Base-by-base conservation (phyloP, 2,113 vertebrate species). In the Murina feae region DNA sequence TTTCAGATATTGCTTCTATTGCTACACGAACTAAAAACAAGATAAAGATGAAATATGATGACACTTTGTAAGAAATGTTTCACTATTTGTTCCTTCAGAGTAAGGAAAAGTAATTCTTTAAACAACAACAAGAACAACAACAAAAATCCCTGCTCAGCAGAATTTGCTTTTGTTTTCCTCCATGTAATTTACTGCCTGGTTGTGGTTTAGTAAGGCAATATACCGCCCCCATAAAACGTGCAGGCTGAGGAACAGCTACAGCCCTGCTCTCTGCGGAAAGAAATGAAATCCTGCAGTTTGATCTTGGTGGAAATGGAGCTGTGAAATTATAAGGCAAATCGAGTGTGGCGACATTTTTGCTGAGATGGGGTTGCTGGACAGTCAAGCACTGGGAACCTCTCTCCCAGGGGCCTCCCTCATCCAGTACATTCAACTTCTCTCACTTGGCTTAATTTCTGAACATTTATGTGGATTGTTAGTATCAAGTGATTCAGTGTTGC, bases 91-190 rank as follows among this genome's bases (percentile, higher is more conserved):
- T 95, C 69, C 58, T 81, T 96, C 63, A 44, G 58, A 84, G 58
- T 65, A 82, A 95, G 58, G 25, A 13, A 35, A 21, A 86, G 28
- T 66, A 1, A 2, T 89, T 90, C 55, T 39, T 53, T 93, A 79
- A 14, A 60, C n/a, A 65, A 44, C 55, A 89, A 78, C 7, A 82
- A 71, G 9, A 42, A 35, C 7, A 39, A 60, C 18, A 76, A 32
- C 53, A 76, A 58, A 37, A 89, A 25, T 25, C 11, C 14, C 17
- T 60, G 9, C 49, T 96, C 79, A 89, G 91, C 91, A 96, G 37
- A 86, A 55, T 91, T 71, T 37, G 42, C 83, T 94, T 93, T 53
- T 42, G 60, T 96, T 97, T 89, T 79, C 20, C 35, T 93, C 60
- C 30, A 32, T 89, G 35, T 85, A 44, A 94, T 94, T 96, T 93